phyloP scores from a whole-genome alignment of 2,888 invertebrate genomes.

The Agrilus cyanescens region DNA sequence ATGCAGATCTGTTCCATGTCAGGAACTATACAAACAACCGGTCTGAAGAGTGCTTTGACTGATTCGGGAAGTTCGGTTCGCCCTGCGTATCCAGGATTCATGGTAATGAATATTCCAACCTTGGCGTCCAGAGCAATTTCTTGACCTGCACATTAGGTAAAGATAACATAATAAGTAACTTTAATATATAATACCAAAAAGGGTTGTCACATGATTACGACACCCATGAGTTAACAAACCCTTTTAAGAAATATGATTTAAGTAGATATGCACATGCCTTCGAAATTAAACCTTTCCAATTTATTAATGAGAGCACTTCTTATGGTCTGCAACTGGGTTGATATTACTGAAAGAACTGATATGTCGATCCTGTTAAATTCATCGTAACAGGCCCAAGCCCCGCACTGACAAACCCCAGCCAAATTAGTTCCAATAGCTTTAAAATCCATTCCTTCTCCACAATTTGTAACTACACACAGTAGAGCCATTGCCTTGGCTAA shows the following conservation, averaged over 20 bases:
- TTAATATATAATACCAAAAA: too few relatives aligned
- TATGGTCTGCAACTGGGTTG: constrained; percentile 82
- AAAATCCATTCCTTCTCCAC: constrained; percentile 89
- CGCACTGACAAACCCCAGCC: constrained; percentile 70
- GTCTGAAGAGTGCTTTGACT: constrained; percentile 82
- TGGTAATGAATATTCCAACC: constrained; percentile 88
- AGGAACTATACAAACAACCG: constrained; percentile 85
- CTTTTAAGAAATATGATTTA: too few relatives aligned
- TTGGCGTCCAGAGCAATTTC: constrained; percentile 74
- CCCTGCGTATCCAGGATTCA: constrained; percentile 91
- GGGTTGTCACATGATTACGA: too few relatives aligned
- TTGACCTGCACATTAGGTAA: constrained; percentile 25
- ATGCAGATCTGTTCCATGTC: constrained; percentile 86
- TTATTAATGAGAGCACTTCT: constrained; percentile 69
- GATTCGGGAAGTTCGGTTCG: constrained; percentile 86
- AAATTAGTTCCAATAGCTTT: constrained; percentile 68
- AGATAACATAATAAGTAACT: too few relatives aligned
- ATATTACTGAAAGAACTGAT: constrained; percentile 86
- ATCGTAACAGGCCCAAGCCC: constrained; percentile 94
- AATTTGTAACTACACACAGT: constrained; percentile 78
- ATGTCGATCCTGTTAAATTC: constrained; percentile 90
- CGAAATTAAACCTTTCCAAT: constrained; percentile 54
- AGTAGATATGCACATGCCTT: constrained; percentile 19
- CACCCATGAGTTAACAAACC: too few relatives aligned
- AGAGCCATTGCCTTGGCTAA: constrained; percentile 80